Evolutionary conservation across 2,797 vertebrate genomes (phyloP).

Genomic region (Oreortyx pictus): DNA sequence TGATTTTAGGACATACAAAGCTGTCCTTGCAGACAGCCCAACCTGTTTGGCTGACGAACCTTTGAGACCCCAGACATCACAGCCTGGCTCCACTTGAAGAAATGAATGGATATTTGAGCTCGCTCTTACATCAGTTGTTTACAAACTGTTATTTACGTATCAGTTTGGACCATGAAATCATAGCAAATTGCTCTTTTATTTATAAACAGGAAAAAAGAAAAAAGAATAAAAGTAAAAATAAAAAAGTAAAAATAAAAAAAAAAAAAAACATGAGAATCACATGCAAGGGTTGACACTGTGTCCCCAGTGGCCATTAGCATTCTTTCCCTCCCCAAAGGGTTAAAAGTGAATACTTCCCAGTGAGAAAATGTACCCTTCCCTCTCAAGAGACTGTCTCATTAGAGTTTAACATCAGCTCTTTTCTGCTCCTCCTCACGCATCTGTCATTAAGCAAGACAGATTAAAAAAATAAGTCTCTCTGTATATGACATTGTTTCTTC

Average conservation of each 20-base stretch:
- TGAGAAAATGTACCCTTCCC: not conserved
- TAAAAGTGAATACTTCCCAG: conserved; percentile 27
- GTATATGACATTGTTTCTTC: not conserved
- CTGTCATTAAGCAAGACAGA: not conserved
- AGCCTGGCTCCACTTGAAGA: not conserved
- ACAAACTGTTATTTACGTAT: not conserved
- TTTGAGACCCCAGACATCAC: not conserved
- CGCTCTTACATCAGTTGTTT: not conserved
- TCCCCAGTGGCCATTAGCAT: not conserved
- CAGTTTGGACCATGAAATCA: not conserved
- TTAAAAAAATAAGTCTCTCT: not conserved
- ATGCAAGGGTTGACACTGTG: not conserved
- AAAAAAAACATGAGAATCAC: not conserved
- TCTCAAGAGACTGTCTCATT: not conserved
- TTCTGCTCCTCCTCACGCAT: not conserved
- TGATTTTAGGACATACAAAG: not conserved
- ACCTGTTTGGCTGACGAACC: rapidly evolving
- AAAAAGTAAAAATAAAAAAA: not conserved
- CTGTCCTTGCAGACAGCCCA: not conserved
- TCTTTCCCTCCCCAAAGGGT: conserved; percentile 27
- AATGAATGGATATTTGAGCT: not conserved
- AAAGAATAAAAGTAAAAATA: not conserved
- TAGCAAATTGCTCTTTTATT: not conserved
- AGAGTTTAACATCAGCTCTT: not conserved
- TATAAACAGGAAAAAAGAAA: conserved; percentile 21